A percentile compares a stretch with the other conserved stretches of the same genome.
Conservation (phyloP, 2,113 vertebrate species). For the Lasiurus borealis region DNA sequence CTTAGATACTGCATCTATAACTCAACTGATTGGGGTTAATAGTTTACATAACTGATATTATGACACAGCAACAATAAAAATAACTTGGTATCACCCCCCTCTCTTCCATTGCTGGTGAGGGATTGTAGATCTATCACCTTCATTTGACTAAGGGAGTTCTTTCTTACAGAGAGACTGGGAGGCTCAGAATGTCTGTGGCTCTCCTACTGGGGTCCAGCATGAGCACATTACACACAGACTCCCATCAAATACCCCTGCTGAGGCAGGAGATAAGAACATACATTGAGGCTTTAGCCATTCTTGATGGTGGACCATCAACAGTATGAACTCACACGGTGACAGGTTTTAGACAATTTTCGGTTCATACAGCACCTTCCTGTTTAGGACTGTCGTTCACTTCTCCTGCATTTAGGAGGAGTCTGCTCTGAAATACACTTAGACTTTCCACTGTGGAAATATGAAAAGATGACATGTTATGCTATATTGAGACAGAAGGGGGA, state of each 20-base stretch:
- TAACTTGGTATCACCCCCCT: not conserved
- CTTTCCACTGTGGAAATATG: not conserved
- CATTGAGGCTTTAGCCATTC: not conserved
- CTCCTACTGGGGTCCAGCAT: not conserved
- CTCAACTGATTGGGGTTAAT: not conserved
- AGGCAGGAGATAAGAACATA: not conserved
- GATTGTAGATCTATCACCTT: not conserved
- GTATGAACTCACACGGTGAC: not conserved
- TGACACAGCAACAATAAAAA: slow-evolving; percentile 36
- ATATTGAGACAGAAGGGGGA: not conserved
- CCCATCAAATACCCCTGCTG: not conserved
- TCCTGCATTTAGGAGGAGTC: slow-evolving; percentile 40
- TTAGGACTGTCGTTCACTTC: not conserved
- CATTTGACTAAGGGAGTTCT: not conserved
- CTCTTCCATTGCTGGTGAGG: not conserved
- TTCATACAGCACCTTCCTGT: not conserved
- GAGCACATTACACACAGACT: not conserved
- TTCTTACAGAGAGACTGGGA: not conserved
- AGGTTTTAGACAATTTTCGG: not conserved
- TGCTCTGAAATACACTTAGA: slow-evolving; percentile 36
- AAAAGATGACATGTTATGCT: not conserved
- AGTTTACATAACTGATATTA: not conserved
- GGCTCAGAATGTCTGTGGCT: not conserved
- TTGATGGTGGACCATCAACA: not conserved
- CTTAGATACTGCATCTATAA: not conserved